Conservation (phyloP, 2,113 vertebrate genomes). For the Chloropsis cyanopogon region DNA sequence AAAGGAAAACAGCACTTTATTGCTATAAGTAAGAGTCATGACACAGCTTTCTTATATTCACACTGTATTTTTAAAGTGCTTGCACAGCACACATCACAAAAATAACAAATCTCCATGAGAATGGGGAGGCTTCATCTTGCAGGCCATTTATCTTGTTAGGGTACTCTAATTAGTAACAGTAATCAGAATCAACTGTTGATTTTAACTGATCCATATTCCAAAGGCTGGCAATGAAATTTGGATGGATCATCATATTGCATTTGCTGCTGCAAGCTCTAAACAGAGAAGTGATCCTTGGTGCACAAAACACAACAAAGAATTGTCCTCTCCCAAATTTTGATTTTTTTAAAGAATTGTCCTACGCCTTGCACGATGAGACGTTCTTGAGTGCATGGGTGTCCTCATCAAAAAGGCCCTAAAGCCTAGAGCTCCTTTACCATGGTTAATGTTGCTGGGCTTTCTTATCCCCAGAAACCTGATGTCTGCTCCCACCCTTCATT, state of each 20-base stretch:
- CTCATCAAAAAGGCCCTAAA: background rate
- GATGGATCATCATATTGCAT: background rate
- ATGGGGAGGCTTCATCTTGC: background rate
- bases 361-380: background rate
- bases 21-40: background rate
- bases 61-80: background rate
- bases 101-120: background rate
- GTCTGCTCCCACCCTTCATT: background rate
- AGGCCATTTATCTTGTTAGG: background rate
- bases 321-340: accelerated
- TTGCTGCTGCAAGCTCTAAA: background rate
- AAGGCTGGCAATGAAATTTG: background rate
- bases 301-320: background rate
- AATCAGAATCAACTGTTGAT: background rate
- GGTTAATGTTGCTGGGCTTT: background rate
- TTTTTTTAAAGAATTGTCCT: background rate
- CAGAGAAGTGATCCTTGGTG: background rate
- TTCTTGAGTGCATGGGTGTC: accelerated
- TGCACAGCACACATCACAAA: background rate
- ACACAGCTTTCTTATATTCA: background rate
- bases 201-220: background rate
- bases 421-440: background rate
- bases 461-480: background rate
- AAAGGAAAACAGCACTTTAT: background rate
- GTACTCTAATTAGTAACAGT: background rate